Base-by-base conservation (phyloP, 2,888 invertebrate genomes). In the Idaea straminata region DNA sequence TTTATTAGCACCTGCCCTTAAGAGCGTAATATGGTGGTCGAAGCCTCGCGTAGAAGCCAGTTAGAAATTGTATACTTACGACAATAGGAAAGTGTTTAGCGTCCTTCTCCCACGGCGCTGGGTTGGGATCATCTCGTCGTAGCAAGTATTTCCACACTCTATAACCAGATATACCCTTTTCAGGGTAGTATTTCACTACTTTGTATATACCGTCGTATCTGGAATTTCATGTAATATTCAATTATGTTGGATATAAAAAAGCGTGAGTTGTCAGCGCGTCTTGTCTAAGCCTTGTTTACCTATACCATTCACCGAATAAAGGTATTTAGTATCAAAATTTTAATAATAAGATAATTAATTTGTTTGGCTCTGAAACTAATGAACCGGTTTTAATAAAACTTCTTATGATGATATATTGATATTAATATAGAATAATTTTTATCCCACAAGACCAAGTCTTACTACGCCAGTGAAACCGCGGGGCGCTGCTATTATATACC, bases 151-250 rank as follows among this genome's bases (percentile, higher is more conserved):
- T 94, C 97, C 97, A 97, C 36, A 97, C 96, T 7, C 94, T 90
- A 80, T 94, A 97, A 0, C 97, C 97, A 3, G 96, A 96, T 76
- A 95, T 93, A 0, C 97, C 97, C 66, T 93, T 95, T 81, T 96
- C 95, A 0, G 96, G 96, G 87, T 96, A 97, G 81, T 97, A 97
- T 76, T 96, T 96, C 0, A 96, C 96, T 0, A 98, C 95, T 89
- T 97, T 97, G 85, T 97, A 98, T 63, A 97, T 95, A 0, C 97
- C 97, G 80, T 98, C 97, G 82, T 97, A 97, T 71, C 97, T 94
- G 72, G 38, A 64, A 66, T 34, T 34, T 38, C 61, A 62, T 35
- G 57, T 5, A 25, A 25, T 3, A 25, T 25, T 25, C 1, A 25
- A 25, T 25, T 25, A 25, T 25, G 25, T 25, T 25, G 25, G 25